Evolutionary conservation across 2,888 invertebrate genomes (phyloP).

Genomic region (Tachina grossa): DNA sequence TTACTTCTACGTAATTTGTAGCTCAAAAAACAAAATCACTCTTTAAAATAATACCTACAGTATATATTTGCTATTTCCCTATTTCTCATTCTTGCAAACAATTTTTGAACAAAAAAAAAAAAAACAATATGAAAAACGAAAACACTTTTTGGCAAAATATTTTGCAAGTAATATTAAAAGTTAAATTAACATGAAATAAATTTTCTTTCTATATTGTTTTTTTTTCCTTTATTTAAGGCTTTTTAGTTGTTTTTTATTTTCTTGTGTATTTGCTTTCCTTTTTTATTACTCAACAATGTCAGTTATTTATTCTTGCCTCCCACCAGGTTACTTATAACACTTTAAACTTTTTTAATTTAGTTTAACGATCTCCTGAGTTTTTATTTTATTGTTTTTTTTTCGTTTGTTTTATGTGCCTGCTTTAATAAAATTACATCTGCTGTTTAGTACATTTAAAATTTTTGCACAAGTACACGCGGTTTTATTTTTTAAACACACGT

Average conservation of each 20-base stretch:
- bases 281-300: conserved; percentile 28
- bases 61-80: background rate
- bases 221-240: background rate
- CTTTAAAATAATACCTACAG: background rate
- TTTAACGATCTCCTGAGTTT: conserved; percentile 51
- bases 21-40: background rate
- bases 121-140: background rate
- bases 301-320: background rate
- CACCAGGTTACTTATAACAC: conserved; percentile 38
- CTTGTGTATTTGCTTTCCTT: background rate
- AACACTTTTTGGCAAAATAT: background rate
- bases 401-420: background rate
- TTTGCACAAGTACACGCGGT: background rate
- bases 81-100: background rate
- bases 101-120: background rate
- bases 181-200: conserved; percentile 56
- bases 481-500: background rate
- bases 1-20: conserved; percentile 23
- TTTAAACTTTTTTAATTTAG: conserved; percentile 64
- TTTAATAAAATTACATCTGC: background rate
- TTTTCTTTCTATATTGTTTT: conserved; percentile 13
- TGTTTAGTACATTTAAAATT: conserved; percentile 34
- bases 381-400: background rate
- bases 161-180: conserved; percentile 23
- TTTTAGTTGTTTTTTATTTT: background rate